A percentile compares a stretch with the other conserved stretches of the same genome.
Conservation (phyloP, 1,140 invertebrate genomes). For the Elymnias hypermnestra region DNA sequence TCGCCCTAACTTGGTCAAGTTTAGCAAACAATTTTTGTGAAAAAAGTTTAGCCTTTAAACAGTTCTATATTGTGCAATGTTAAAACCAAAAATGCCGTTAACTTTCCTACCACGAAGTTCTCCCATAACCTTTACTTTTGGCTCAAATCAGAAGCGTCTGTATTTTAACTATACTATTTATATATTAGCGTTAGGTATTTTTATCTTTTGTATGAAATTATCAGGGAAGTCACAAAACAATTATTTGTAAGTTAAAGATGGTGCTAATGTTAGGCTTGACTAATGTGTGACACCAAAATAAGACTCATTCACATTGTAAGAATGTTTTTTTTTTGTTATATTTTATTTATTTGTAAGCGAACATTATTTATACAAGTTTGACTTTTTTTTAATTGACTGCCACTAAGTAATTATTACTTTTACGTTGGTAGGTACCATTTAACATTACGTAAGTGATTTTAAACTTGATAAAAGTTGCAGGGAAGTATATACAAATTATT, state of each 20-base stretch:
- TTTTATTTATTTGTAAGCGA: conserved; percentile 70
- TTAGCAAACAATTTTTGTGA: conserved; percentile 59
- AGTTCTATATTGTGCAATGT: conserved; percentile 71
- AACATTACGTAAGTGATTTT: conserved; percentile 36
- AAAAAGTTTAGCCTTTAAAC: conserved; percentile 33
- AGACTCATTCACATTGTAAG: conserved; percentile 69
- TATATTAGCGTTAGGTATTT: conserved; percentile 73
- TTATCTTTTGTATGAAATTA: conserved; percentile 71
- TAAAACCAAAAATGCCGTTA: conserved; percentile 74
- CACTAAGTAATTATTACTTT: conserved; percentile 60
- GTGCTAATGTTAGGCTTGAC: conserved; percentile 73
- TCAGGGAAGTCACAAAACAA: conserved; percentile 72
- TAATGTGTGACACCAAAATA: conserved; percentile 73
- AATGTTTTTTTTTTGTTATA: conserved; percentile 71
- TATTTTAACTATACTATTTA: conserved; percentile 69
- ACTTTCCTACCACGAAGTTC: conserved; percentile 55
- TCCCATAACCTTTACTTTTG: conserved; percentile 50
- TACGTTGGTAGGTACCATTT: conserved; percentile 43
- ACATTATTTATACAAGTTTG: conserved; percentile 69
- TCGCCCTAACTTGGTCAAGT: conserved; percentile 57
- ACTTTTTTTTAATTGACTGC: conserved; percentile 54
- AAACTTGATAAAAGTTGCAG: conserved; percentile 61
- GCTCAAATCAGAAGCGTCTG: conserved; percentile 67
- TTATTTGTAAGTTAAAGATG: conserved; percentile 72
- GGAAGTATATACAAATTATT: conserved; percentile 67